Percentiles rank a stretch among this genome's conserved stretches.
Conservation (phyloP, 2,113 vertebrate species). For the Dolichallabes microphthalmus region DNA sequence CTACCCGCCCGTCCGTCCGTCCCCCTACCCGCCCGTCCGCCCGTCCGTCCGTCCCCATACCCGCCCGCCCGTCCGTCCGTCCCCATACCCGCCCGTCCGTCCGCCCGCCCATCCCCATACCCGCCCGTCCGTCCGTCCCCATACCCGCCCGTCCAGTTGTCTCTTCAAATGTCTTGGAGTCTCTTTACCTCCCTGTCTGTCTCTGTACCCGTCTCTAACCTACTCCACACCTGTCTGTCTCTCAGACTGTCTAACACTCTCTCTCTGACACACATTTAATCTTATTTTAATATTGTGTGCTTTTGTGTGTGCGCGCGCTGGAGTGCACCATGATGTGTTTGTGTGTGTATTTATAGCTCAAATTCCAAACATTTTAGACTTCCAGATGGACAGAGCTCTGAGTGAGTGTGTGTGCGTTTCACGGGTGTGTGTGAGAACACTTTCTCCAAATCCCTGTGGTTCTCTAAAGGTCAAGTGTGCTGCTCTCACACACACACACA, state of each 20-base stretch:
- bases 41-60: too few species aligned
- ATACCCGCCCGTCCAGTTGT: too few species aligned
- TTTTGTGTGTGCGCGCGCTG: constrained; percentile 17
- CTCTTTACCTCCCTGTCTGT: too few species aligned
- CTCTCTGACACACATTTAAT: neutral
- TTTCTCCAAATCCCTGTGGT: constrained; percentile 11
- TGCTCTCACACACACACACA: neutral
- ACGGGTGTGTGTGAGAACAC: constrained; percentile 2
- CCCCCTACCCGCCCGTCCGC: too few species aligned
- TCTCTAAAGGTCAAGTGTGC: constrained; percentile 20
- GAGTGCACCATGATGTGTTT: constrained; percentile 48
- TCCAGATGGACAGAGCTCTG: constrained; percentile 42
- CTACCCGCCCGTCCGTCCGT: too few species aligned
- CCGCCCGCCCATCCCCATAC: too few species aligned
- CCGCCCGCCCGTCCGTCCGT: too few species aligned
- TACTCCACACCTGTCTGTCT: neutral
- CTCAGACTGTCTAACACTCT: neutral
- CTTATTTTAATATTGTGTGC: neutral
- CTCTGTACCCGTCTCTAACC: neutral
- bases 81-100: too few species aligned
- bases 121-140: too few species aligned
- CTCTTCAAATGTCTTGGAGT: too few species aligned
- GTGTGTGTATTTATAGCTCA: constrained; percentile 55
- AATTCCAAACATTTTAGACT: constrained; percentile 52
- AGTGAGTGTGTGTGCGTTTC: neutral